Conservation (phyloP, 2,888 invertebrate genomes). For the Yponomeuta sedellus region DNA sequence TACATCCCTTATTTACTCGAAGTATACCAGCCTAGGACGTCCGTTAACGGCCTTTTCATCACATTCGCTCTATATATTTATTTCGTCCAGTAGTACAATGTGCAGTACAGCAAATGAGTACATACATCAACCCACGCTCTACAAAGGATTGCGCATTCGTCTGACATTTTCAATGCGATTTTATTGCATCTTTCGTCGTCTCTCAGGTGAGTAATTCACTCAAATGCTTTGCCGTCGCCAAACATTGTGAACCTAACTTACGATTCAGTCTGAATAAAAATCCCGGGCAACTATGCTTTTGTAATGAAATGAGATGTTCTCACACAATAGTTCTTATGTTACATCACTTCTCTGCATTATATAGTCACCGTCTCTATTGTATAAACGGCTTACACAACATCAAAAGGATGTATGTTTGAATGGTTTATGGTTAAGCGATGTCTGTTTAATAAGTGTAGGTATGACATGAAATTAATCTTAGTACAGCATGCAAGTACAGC, state of each 20-base stretch:
- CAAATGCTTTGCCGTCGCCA: not conserved
- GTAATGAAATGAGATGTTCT: not conserved
- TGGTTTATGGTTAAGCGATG: not conserved
- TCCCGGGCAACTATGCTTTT: not conserved
- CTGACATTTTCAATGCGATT: constrained; percentile 2
- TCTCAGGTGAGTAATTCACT: not conserved
- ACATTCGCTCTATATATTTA: too few relatives aligned
- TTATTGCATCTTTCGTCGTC: not conserved
- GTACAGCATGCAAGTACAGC: too few relatives aligned
- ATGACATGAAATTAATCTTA: not conserved
- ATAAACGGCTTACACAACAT: not conserved
- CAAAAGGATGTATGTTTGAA: not conserved
- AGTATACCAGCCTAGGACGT: too few relatives aligned
- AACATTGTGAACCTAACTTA: constrained; percentile 5
- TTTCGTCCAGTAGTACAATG: too few relatives aligned
- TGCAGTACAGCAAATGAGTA: too few relatives aligned
- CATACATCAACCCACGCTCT: not conserved
- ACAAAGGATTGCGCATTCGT: not conserved
- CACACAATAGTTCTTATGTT: not conserved
- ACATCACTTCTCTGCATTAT: not conserved
- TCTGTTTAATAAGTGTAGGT: not conserved
- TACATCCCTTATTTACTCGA: too few relatives aligned
- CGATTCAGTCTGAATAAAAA: not conserved
- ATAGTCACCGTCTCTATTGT: not conserved
- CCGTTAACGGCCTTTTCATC: too few relatives aligned